Conservation (phyloP, 1,140 invertebrate species). For the Lutraria rhynchaena region DNA sequence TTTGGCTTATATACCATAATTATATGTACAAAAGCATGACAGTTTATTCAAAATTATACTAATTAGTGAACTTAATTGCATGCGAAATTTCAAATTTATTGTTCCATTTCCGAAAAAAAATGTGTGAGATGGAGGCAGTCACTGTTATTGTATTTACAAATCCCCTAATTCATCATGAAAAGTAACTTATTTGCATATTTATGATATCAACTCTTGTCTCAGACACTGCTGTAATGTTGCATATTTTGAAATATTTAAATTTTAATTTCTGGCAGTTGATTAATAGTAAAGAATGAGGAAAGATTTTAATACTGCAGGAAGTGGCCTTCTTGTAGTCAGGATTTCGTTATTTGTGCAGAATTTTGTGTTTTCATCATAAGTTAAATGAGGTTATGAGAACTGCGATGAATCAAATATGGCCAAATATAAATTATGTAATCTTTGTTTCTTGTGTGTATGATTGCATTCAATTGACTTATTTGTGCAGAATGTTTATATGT, state of each 20-base stretch:
- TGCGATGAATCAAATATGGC: no score
- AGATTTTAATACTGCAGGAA: constrained; percentile 2
- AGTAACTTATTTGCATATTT: constrained; percentile 39
- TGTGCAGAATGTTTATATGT: no score
- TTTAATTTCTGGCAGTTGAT: constrained; percentile 26
- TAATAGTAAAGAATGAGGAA: constrained; percentile 1
- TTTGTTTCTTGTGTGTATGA: no score
- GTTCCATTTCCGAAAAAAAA: constrained; percentile 26
- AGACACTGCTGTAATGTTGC: constrained; percentile 8
- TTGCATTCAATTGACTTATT: no score
- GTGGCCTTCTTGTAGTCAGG: constrained; percentile 3
- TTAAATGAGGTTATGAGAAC: no score
- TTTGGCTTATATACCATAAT: constrained; percentile 11
- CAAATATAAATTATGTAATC: no score
- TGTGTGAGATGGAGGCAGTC: constrained; percentile 8
- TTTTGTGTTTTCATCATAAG: no score
- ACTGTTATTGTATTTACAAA: no score
- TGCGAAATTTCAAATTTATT: constrained; percentile 23
- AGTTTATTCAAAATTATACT: constrained; percentile 39
- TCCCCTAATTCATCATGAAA: no score
- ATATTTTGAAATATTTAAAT: constrained; percentile 44
- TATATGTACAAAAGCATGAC: constrained; percentile 33
- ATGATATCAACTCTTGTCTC: not conserved
- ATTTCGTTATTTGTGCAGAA: constrained; percentile 9
- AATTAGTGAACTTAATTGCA: constrained; percentile 23